Conservation (phyloP, 2,888 invertebrate species). For the Drosophila gaucha region DNA sequence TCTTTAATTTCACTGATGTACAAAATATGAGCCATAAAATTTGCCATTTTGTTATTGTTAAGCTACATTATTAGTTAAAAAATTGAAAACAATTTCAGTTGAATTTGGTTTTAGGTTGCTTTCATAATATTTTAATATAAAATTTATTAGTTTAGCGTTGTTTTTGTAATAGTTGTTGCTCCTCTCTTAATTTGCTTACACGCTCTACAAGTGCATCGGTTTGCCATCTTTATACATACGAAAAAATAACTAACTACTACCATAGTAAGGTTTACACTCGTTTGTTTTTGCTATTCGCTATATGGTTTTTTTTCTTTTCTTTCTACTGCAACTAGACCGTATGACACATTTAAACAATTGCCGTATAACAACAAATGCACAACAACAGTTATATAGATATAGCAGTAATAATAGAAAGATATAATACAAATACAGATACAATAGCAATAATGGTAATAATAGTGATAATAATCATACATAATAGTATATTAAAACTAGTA, state of each 20-base stretch:
- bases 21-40: constrained; percentile 64
- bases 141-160: constrained; percentile 57
- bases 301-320: constrained; percentile 26
- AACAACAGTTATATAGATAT: constrained; percentile 51
- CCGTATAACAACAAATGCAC: constrained; percentile 62
- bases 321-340: constrained; percentile 54
- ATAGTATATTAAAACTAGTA: constrained; percentile 43
- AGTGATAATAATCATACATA: constrained; percentile 44
- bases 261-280: constrained; percentile 43
- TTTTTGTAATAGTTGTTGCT: constrained; percentile 59
- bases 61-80: constrained; percentile 57
- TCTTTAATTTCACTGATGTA: constrained; percentile 39
- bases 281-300: constrained; percentile 41
- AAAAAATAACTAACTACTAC: constrained; percentile 52
- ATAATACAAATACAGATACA: constrained; percentile 52
- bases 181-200: constrained; percentile 21
- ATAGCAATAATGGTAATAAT: constrained; percentile 45
- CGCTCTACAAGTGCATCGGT: constrained; percentile 25
- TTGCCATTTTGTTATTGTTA: constrained; percentile 7
- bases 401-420: constrained; percentile 46
- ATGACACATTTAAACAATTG: constrained; percentile 73
- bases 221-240: constrained; percentile 31
- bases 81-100: constrained; percentile 72
- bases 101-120: constrained; percentile 30
- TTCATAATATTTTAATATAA: constrained; percentile 48